Evolutionary conservation across 2,888 invertebrate species (phyloP), one percentile per base, ranked within the genome.

Genomic region (Junonia oenone): DNA sequence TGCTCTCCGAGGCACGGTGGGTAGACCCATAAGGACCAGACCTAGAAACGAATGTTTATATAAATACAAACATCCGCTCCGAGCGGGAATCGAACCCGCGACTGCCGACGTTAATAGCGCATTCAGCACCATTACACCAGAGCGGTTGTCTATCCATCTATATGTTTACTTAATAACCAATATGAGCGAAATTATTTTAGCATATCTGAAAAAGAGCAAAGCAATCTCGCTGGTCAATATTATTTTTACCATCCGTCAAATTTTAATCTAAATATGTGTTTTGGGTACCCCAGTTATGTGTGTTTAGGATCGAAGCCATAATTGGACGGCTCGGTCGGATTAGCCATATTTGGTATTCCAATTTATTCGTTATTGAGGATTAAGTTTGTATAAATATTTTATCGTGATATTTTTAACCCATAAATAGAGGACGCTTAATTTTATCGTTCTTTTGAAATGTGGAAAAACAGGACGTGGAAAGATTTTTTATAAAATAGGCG

Each of bases 161-260:
- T 38, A 9, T 1, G 9, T 38, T 11, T n/a, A 38, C 1, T 19
- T 17, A 17, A 11, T n/a, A 2, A 11, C 8, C 0, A 38, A 38
- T 38, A 5, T 38, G 11, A 17, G 4, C 17, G 4, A 17, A 29
- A 29, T 13, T 38, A 17, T 17, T 38, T 15, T 6, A 37, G 3
- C 37, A 15, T 37, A 38, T 40, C 14, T 35, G n/a, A n/a, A 31
- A 15, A 15, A 37, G 6, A 37, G 6, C 38, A 17, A 19, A 33
- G 46, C 15, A 50, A 55, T 55, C 47, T 52, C 46, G 53, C 33
- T 33, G 27, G 19, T 49, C 47, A 47, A 53, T 53, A 58, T 61
- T 61, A 58, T 61, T 61, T 47, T 53, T 58, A 58, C 58, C 51
- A 61, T 61, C 55, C 51, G 52, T 61, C 61, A 61, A 58, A 61